A percentile compares a stretch with the other conserved stretches of the same genome.
phyloP scores from a whole-genome alignment of 1,140 invertebrate species.

The Delia radicum region DNA sequence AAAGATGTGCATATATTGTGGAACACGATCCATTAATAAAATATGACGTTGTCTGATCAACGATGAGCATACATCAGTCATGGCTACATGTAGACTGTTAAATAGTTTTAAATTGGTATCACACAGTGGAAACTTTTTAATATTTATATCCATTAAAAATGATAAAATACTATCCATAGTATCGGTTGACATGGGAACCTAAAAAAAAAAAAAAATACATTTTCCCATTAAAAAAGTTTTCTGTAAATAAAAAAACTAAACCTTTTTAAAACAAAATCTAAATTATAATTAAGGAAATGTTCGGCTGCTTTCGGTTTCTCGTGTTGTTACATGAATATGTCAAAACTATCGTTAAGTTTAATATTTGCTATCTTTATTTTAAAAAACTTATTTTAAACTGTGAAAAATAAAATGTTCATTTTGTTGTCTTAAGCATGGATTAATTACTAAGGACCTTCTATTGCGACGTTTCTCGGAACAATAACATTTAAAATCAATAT shows the following conservation, averaged over 20 bases:
- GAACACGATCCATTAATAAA: slow-evolving; percentile 44
- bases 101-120: slow-evolving; percentile 39
- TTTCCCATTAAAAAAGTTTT: not conserved
- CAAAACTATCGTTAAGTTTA: too few relatives aligned
- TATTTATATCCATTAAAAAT: slow-evolving; percentile 44
- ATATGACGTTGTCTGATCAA: slow-evolving; percentile 42
- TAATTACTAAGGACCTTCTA: too few relatives aligned
- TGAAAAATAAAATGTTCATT: too few relatives aligned
- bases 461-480: too few relatives aligned
- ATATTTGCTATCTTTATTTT: too few relatives aligned
- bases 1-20: slow-evolving; percentile 43
- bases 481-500: too few relatives aligned
- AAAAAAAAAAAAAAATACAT: not conserved
- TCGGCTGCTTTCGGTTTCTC: too few relatives aligned
- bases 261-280: not conserved
- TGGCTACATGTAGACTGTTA: slow-evolving; percentile 31
- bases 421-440: too few relatives aligned
- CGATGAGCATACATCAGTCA: slow-evolving; percentile 37
- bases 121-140: slow-evolving; percentile 36
- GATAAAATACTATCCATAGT: slow-evolving; percentile 43
- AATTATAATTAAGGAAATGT: not conserved
- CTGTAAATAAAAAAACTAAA: not conserved
- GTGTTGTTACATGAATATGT: too few relatives aligned
- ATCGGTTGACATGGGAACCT: slow-evolving; percentile 40
- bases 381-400: too few relatives aligned